phyloP scores from a whole-genome alignment of 2,113 vertebrate species.

The Eurypyga helias region DNA sequence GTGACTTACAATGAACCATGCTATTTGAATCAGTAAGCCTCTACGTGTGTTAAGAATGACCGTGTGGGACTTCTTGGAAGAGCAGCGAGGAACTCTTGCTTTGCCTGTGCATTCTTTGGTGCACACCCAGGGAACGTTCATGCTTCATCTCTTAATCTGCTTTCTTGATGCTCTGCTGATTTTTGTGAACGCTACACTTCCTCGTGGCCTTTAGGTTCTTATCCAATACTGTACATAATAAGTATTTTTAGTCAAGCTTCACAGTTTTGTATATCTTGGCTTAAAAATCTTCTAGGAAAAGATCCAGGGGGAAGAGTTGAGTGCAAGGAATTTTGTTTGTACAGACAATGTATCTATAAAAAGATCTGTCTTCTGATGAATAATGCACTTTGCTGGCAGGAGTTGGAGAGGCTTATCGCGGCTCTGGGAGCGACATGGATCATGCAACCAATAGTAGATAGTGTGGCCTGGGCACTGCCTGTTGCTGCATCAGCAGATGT shows the following conservation, averaged over 20 bases:
- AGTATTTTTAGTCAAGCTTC: background rate
- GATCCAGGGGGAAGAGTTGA: background rate
- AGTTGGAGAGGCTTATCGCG: rapidly evolving
- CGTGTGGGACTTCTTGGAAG: background rate
- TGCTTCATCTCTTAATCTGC: background rate
- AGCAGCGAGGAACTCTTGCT: background rate
- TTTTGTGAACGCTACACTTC: background rate
- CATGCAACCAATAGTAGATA: background rate
- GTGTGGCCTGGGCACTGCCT: background rate
- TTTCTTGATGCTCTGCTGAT: background rate
- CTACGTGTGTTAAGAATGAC: background rate
- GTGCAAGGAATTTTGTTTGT: background rate
- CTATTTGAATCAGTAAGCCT: background rate
- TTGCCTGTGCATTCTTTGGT: background rate
- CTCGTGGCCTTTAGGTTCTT: background rate
- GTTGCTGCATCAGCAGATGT: background rate
- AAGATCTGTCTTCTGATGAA: background rate
- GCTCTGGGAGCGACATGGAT: background rate
- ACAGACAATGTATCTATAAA: background rate
- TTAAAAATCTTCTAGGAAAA: background rate
- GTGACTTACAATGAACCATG: background rate
- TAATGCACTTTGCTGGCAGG: background rate
- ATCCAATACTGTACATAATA: rapidly evolving
- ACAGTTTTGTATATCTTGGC: background rate
- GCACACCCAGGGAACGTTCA: rapidly evolving